phyloP scores from a whole-genome alignment of 2,888 invertebrate species.

The Himalopsyche tibetana region DNA sequence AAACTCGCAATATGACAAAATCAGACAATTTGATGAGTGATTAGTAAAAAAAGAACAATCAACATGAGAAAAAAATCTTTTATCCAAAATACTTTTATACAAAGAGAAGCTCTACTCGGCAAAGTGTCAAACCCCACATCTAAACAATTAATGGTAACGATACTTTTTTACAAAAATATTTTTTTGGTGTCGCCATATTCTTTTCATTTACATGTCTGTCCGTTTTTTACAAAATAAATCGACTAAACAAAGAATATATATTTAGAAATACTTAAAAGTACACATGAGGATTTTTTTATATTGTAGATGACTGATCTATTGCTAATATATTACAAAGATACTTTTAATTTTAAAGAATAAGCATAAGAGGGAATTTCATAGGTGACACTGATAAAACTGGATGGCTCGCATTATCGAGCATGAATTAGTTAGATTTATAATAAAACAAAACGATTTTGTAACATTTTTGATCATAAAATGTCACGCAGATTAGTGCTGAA shows the following conservation, averaged over 20 bases:
- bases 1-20: slow-evolving; percentile 27
- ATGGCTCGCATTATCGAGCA: not conserved
- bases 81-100: slow-evolving; percentile 13
- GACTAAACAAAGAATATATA: not conserved
- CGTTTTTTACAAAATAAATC: slow-evolving; percentile 18
- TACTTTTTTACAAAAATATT: slow-evolving; percentile 18
- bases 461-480: too few relatives aligned
- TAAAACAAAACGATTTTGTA: too few relatives aligned
- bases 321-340: not conserved
- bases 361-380: not conserved
- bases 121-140: slow-evolving; percentile 10
- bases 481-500: too few relatives aligned
- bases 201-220: not conserved
- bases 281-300: slow-evolving; percentile 1
- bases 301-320: slow-evolving; percentile 6
- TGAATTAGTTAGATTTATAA: not conserved
- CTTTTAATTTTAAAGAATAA: not conserved
- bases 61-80: not conserved
- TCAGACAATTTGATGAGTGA: slow-evolving; percentile 25
- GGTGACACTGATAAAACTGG: not conserved
- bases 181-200: slow-evolving; percentile 26
- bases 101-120: slow-evolving; percentile 11
- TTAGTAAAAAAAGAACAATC: slow-evolving; percentile 17
- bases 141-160: slow-evolving; percentile 47
- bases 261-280: slow-evolving; percentile 1